Evolutionary conservation across 2,113 vertebrate genomes (phyloP).

Genomic region (Dasyurus viverrinus): DNA sequence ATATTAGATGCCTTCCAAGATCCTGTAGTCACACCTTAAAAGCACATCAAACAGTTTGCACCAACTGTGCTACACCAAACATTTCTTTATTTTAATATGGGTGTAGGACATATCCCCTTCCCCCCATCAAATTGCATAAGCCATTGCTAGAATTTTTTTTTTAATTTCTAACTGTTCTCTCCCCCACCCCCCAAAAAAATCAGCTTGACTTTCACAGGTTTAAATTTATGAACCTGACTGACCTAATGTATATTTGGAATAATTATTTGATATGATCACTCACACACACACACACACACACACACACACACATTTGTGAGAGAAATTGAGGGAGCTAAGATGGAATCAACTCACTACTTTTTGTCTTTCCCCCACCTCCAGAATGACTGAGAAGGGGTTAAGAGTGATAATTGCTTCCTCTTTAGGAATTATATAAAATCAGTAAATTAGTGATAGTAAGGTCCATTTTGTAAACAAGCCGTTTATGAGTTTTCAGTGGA

Average conservation of each 20-base stretch:
- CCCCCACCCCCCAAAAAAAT: not conserved
- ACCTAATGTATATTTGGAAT: not conserved
- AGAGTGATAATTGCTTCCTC: slow-evolving; percentile 52
- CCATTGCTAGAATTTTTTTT: no score
- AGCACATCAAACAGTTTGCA: no score
- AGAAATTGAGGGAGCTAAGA: slow-evolving; percentile 28
- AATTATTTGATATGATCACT: slow-evolving; percentile 45
- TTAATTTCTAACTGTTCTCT: no score
- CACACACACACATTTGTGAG: not conserved
- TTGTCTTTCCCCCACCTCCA: not conserved
- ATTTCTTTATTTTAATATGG: no score
- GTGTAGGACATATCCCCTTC: no score
- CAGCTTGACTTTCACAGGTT: slow-evolving; percentile 12
- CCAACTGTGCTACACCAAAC: no score
- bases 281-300: no score
- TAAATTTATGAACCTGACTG: slow-evolving; percentile 22
- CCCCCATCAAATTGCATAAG: no score
- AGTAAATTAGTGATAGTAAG: slow-evolving; percentile 73
- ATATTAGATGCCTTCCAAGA: no score
- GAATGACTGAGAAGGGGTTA: slow-evolving; percentile 8
- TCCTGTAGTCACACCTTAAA: no score
- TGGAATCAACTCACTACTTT: not conserved
- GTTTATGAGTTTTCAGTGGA: slow-evolving; percentile 86
- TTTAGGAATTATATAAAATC: slow-evolving; percentile 57
- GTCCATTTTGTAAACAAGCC: slow-evolving; percentile 79